These are phyloP conservation scores for Paratrypauchen microcephalus DNA, from an alignment of 2,797 vertebrate species.

Conservation along the genomic window DNA sequence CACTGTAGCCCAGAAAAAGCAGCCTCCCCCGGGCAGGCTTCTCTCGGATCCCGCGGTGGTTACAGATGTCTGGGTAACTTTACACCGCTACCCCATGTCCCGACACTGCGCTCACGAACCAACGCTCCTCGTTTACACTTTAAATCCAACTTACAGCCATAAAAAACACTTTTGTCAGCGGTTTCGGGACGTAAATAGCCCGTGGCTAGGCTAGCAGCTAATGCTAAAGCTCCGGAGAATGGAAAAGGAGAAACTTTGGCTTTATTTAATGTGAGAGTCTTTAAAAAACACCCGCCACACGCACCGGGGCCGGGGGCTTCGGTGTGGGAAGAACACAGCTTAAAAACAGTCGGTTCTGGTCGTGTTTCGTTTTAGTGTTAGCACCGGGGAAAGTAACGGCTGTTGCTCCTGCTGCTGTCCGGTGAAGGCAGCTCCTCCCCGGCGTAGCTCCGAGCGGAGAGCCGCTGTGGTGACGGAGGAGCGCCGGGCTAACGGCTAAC, in stretches of 20 bases:
- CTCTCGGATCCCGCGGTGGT: constrained; percentile 47
- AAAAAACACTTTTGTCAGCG: background rate
- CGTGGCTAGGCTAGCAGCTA: constrained; percentile 47
- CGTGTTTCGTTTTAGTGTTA: background rate
- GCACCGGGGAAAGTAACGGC: background rate
- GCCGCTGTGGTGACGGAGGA: constrained; percentile 62
- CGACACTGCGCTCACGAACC: background rate
- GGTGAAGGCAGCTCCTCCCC: constrained; percentile 41
- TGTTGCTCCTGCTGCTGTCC: constrained; percentile 40
- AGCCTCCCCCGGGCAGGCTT: constrained; percentile 49
- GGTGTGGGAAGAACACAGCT: background rate
- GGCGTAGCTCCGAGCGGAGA: constrained; percentile 48
- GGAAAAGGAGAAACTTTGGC: constrained; percentile 30
- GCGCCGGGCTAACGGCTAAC: constrained; percentile 9
- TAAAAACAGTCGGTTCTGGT: background rate
- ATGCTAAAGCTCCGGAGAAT: constrained; percentile 48
- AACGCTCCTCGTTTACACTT: background rate
- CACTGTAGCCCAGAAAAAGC: constrained; percentile 42
- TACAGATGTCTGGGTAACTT: constrained; percentile 64
- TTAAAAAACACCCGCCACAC: background rate
- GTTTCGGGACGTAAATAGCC: constrained; percentile 14
- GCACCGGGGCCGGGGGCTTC: no score
- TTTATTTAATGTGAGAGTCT: constrained; percentile 26
- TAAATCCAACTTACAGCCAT: background rate
- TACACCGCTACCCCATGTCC: constrained; percentile 67